These are phyloP conservation scores for Urocynchramus pylzowi DNA, from an alignment of 2,113 vertebrate genomes.

Conservation along the genomic window DNA sequence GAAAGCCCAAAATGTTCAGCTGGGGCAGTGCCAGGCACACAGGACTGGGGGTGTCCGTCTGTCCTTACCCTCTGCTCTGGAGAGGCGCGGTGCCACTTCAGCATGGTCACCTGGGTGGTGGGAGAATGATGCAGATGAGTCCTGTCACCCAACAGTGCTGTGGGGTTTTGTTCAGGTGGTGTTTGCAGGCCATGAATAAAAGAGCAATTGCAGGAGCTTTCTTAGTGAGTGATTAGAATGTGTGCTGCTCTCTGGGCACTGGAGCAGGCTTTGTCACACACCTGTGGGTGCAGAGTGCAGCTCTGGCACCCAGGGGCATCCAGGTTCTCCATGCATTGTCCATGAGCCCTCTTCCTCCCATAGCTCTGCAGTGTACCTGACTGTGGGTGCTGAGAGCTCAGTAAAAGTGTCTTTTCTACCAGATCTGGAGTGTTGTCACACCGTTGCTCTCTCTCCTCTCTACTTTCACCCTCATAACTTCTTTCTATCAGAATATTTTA, in stretches of 20 bases:
- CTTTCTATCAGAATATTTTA: background rate
- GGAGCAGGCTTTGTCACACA: background rate
- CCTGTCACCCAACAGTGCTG: background rate
- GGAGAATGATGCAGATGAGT: background rate
- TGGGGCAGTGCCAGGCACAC: background rate
- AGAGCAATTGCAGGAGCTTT: background rate
- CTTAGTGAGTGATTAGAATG: too few species aligned
- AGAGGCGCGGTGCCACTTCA: rapidly evolving
- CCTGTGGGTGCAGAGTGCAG: rapidly evolving
- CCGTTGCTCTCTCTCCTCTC: background rate
- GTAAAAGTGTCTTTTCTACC: background rate
- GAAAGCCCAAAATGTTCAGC: background rate
- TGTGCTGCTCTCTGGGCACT: background rate
- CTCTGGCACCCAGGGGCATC: background rate
- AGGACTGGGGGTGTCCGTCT: background rate
- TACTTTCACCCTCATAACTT: background rate
- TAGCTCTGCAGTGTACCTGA: background rate
- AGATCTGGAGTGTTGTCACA: background rate
- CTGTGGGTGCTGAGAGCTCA: background rate
- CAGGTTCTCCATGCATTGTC: background rate
- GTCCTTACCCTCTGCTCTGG: background rate
- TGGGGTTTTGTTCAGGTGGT: background rate
- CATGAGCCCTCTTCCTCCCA: background rate
- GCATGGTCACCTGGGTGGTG: background rate
- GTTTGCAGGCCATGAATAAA: background rate